Evolutionary conservation across 2,797 vertebrate genomes (phyloP), one percentile per base, ranked within the genome.

Genomic region (Gallinago solitaria): DNA sequence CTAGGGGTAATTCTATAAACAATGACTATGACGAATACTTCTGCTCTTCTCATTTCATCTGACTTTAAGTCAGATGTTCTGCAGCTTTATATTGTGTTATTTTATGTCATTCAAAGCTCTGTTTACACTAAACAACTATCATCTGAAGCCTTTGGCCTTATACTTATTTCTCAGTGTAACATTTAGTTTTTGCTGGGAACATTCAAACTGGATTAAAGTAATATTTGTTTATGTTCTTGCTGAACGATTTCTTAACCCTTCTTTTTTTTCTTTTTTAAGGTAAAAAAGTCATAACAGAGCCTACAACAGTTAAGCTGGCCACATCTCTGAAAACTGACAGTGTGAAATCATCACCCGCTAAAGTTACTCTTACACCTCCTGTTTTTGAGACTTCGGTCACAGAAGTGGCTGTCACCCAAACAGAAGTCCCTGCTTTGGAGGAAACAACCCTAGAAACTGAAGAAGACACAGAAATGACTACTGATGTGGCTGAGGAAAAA

Each of bases 241-340:
- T 94, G 80, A 96, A 84, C 71, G 53, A 95, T 88, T 97, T 61
- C 94, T 95, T 98, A 94, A 96, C 88, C 90, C 12, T 48, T 95
- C 48, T 18, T 56, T 37, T 37, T 41, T 65, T 18, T 2, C 39
- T 79, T 94, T 97, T 96, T 97, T 50, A 97, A 98, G 98, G 94
- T 95, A 98, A 98, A 98, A 97, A 97, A 97, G 87, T 98, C 80
- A 18, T 98, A 95, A 84, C 98, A 92, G 98, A 98, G 77, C 79
- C 98, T 81, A 95, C 97, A 37, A 98, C 97, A 85, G 79, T 97
- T 68, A 96, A 97, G 89, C 90, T 95, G 92, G 96, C 95, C 91
- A 96, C 98, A 80, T 89, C 97, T 91, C 79, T 96, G 95, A 97
- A 97, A 97, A 97, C 91, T 68, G 89, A 97, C 78, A 97, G 93